A percentile compares a stretch with the other conserved stretches of the same genome.
Evolutionary conservation across 2,113 vertebrate species (phyloP).

Genomic region (Pleuronectes platessa): DNA sequence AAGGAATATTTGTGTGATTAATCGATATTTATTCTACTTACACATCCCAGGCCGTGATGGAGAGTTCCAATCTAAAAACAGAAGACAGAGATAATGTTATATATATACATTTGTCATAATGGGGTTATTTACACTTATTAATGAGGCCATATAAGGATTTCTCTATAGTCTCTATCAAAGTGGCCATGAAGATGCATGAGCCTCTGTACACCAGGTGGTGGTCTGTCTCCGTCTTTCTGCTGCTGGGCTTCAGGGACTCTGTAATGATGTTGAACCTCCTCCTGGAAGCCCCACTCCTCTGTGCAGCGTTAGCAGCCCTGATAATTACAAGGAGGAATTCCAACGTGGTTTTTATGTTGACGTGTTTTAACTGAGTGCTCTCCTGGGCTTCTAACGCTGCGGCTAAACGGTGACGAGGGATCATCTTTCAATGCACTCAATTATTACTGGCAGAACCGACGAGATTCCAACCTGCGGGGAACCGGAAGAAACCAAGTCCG

Average conservation of each 20-base stretch:
- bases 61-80: conserved; percentile 92
- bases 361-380: conserved; percentile 21
- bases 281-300: background rate
- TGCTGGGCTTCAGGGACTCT: conserved; percentile 2
- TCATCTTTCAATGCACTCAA: conserved; percentile 43
- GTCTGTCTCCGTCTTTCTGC: conserved; percentile 6
- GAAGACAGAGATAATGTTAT: conserved; percentile 31
- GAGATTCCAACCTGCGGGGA: conserved; percentile 16
- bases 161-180: background rate
- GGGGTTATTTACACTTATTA: conserved; percentile 1
- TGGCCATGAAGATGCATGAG: conserved; percentile 14
- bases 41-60: conserved; percentile 97
- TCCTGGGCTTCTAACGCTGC: conserved; percentile 36
- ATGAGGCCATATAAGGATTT: background rate
- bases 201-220: background rate
- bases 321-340: conserved; percentile 25
- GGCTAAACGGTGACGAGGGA: conserved; percentile 43
- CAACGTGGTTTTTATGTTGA: conserved; percentile 21
- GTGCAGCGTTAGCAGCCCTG: conserved; percentile 1
- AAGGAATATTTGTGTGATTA: conserved; percentile 14
- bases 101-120: background rate
- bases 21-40: conserved; percentile 84
- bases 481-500: conserved; percentile 20
- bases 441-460: conserved; percentile 25
- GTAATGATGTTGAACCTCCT: conserved; percentile 21